A percentile compares a stretch with the other conserved stretches of the same genome.
These are phyloP conservation scores for Yponomeuta evonymella DNA, from an alignment of 2,888 invertebrate genomes.

Conservation along the genomic window DNA sequence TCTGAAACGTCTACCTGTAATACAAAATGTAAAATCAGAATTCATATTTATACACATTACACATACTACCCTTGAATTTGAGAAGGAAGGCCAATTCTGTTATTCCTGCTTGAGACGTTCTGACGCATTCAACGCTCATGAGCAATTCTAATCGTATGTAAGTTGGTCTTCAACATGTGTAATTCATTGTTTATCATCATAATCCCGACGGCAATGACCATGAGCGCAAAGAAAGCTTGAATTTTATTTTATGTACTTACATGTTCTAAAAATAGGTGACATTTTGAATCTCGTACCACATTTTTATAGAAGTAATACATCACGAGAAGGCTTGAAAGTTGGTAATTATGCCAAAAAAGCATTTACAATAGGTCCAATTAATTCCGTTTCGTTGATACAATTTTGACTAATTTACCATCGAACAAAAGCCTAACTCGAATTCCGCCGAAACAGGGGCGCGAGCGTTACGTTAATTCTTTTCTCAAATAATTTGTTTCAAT, in stretches of 20 bases:
- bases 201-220: conserved; percentile 37
- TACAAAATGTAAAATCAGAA: background rate
- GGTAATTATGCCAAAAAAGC: background rate
- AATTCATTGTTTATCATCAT: conserved; percentile 45
- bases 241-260: background rate
- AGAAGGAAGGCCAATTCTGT: background rate
- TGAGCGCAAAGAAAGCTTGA: conserved; percentile 21
- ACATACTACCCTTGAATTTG: background rate
- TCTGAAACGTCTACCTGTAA: background rate
- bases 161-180: conserved; percentile 38
- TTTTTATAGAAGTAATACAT: too few species aligned
- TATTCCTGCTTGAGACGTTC: conserved; percentile 26
- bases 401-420: conserved; percentile 3
- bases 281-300: too few species aligned
- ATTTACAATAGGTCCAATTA: conserved; percentile 3
- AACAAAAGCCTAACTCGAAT: conserved; percentile 9
- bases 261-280: background rate
- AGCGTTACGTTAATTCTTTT: conserved; percentile 37
- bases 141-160: conserved; percentile 53
- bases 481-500: conserved; percentile 67
- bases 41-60: conserved; percentile 12
- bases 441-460: background rate
- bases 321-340: background rate
- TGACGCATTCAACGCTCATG: conserved; percentile 42
- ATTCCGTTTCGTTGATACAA: conserved; percentile 3